Base-by-base conservation (phyloP, 1,140 invertebrate genomes). In the Papilio xuthus region DNA sequence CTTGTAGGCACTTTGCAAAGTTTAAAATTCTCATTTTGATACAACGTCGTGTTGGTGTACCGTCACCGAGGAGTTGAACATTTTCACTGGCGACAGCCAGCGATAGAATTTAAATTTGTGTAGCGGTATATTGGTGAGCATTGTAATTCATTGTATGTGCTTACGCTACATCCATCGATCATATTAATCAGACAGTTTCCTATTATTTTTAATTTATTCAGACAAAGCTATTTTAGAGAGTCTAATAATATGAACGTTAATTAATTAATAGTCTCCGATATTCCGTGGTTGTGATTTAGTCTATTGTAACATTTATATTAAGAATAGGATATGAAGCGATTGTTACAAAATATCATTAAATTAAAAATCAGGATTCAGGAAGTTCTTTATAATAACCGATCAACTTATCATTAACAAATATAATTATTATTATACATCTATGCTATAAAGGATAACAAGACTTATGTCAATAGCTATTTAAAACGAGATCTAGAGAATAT, bases 61-160 rank as follows among this genome's bases (percentile, higher is more conserved):
- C 89, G 87, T 78, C 88, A 80, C 80, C 81, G 80, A 91, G 83
- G 86, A 88, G 86, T 88, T 82, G 86, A 88, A 89, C 92, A 93
- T 92, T 93, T 92, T 93, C 90, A 92, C 91, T 93, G 90, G 80
- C 69, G 78, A 80, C 83, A 84, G 79, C 83, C 84, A 82, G 78
- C 89, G 82, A 87, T 88, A 87, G 92, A 93, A 93, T 93, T 87
- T 91, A 89, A 93, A 93, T 91, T 92, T 90, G 83, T 85, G 81
- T 93, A 93, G 92, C 92, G 92, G 92, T 93, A 91, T 83, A 81
- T 82, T 79, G 77, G 70, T 72, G 78, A 83, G 75, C 84, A 90
- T 93, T 91, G 87, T 81, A 81, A 92, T 93, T 89, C 92, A 88
- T 81, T 86, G 86, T 85, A 83, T 86, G 84, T 78, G 72, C 70